Evolutionary conservation across 2,113 vertebrate genomes (phyloP).

Genomic region (human (Homo sapiens)): GRCh38 chr2:148589001-148589500

Average conservation of each 20-base stretch:
- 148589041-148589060: not conserved
- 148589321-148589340: not conserved
- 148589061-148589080: not conserved
- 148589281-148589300: not conserved
- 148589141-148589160: not conserved
- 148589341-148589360: not conserved
- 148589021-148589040: not conserved
- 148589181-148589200: not conserved
- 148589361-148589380: not conserved
- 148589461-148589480: not conserved
- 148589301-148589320: not conserved
- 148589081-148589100: not conserved
- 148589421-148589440: not conserved
- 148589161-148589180: not conserved
- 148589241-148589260: not conserved
- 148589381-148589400: not conserved
- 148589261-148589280: not conserved
- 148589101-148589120: not conserved
- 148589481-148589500: conserved; percentile 7
- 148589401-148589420: not conserved
- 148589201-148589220: not conserved
- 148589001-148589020: not conserved
- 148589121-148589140: not conserved
- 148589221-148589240: not conserved
- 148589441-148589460: not conserved